A percentile compares a stretch with the other conserved stretches of the same genome.
These are phyloP conservation scores for Papilio aristodemus DNA, from an alignment of 1,140 invertebrate genomes.

Conservation along the genomic window DNA sequence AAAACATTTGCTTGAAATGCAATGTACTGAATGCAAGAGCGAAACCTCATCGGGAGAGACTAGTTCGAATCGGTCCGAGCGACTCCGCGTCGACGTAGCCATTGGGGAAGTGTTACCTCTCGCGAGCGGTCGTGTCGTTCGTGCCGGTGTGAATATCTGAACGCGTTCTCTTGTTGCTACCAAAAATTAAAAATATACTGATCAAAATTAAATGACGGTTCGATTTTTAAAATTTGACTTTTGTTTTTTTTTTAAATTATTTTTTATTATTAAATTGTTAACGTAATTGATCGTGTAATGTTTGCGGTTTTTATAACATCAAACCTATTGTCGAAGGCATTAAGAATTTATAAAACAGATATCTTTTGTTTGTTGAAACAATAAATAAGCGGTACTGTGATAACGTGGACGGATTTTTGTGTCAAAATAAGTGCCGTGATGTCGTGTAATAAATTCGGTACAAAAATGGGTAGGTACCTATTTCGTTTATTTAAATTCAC, in stretches of 20 bases:
- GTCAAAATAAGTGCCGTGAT: conserved; percentile 32
- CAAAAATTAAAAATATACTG: conserved; percentile 18
- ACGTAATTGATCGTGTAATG: conserved; percentile 8
- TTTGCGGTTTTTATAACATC: conserved; percentile 36
- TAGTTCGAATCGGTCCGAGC: conserved; percentile 33
- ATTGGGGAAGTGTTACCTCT: neutral
- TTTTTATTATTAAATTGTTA: neutral
- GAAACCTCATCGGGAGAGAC: conserved; percentile 30
- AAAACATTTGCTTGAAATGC: conserved; percentile 29
- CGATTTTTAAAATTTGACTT: neutral
- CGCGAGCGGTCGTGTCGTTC: conserved; percentile 15
- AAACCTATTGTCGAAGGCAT: conserved; percentile 39
- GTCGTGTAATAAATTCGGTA: conserved; percentile 32
- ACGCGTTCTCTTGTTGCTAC: conserved; percentile 5
- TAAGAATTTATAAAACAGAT: conserved; percentile 41
- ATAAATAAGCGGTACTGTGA: conserved; percentile 36
- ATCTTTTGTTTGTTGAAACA: conserved; percentile 40
- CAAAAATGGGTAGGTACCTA: conserved; percentile 40
- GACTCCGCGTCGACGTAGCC: conserved; percentile 20
- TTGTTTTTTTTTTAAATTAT: conserved; percentile 10
- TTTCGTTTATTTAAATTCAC: conserved; percentile 25
- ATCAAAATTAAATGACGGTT: neutral
- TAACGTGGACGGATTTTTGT: conserved; percentile 40
- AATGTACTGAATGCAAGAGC: conserved; percentile 32
- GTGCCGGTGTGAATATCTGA: conserved; percentile 24